Conservation (phyloP, 2,888 invertebrate species). For the Zootermopsis nevadensis region DNA sequence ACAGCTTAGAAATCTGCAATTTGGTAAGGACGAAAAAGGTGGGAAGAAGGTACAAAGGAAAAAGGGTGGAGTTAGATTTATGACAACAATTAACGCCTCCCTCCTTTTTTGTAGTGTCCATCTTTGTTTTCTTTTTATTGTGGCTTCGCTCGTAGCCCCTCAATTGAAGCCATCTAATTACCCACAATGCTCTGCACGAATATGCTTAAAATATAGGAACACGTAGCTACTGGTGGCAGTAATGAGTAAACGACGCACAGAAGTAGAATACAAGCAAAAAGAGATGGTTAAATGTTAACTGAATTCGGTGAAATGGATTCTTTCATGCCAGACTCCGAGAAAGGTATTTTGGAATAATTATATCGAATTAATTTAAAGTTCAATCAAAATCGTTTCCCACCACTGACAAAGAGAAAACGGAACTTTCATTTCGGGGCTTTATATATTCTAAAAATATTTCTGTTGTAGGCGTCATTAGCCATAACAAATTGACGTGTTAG, state of each 20-base stretch:
- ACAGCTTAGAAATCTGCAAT: constrained; percentile 31
- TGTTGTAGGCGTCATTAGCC: too few species aligned
- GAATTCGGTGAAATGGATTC: too few species aligned
- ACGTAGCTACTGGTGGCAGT: not conserved
- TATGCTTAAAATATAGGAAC: not conserved
- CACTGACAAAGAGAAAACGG: too few species aligned
- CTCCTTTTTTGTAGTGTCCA: not conserved
- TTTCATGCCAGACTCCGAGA: too few species aligned
- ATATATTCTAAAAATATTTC: too few species aligned
- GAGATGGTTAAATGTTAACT: too few species aligned
- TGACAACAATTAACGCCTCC: constrained; percentile 46
- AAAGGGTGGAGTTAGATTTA: constrained; percentile 40
- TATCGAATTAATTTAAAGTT: too few species aligned
- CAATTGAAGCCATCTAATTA: constrained; percentile 49
- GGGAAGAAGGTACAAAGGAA: not conserved
- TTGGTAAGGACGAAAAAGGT: constrained; percentile 12
- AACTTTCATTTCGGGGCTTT: too few species aligned
- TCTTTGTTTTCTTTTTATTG: constrained; percentile 15
- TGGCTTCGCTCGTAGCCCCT: not conserved
- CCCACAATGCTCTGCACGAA: constrained; percentile 43
- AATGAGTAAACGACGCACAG: not conserved
- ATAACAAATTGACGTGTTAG: too few species aligned
- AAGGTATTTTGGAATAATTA: too few species aligned
- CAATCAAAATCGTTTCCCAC: too few species aligned
- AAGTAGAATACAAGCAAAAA: not conserved